phyloP scores from a whole-genome alignment of 2,113 vertebrate species.

The Callospermophilus lateralis region DNA sequence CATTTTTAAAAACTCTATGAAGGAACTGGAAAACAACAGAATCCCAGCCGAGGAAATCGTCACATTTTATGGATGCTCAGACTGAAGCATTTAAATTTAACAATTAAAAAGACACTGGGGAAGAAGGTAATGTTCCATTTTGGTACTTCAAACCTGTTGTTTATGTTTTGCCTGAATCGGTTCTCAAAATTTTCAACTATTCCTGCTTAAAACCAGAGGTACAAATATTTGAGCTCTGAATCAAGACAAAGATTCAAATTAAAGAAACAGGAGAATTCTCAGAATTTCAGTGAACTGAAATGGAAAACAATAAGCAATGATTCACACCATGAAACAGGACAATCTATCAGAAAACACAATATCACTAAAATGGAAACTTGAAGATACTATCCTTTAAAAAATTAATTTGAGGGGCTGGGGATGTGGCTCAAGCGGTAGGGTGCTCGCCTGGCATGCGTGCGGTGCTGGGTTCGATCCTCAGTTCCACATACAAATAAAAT shows the following conservation, averaged over 20 bases:
- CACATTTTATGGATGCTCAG: conserved; percentile 71
- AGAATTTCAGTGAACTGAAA: not conserved
- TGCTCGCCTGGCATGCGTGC: too few species aligned
- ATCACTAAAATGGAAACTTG: not conserved
- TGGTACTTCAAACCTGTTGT: conserved; percentile 76
- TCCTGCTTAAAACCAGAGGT: conserved; percentile 41
- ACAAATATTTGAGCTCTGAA: conserved; percentile 55
- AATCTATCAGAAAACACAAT: not conserved
- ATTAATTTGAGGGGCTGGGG: not conserved
- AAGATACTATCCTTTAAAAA: not conserved
- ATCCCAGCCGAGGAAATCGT: conserved; percentile 68
- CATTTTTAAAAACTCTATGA: conserved; percentile 57
- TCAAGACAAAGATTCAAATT: conserved; percentile 14
- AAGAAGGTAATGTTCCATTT: conserved; percentile 73
- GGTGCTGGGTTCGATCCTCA: too few species aligned
- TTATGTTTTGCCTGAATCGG: conserved; percentile 66
- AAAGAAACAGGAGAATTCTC: conserved; percentile 22
- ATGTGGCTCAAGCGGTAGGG: too few species aligned
- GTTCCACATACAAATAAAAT: too few species aligned
- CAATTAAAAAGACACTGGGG: conserved; percentile 76
- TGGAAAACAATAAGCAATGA: not conserved
- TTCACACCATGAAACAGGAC: not conserved
- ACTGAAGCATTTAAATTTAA: conserved; percentile 79
- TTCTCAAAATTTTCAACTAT: conserved; percentile 70
- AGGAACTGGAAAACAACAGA: conserved; percentile 63